Evolutionary conservation across 1,140 invertebrate genomes (phyloP), one percentile per base, ranked within the genome.

Genomic region (Zelostemma sp.): DNA sequence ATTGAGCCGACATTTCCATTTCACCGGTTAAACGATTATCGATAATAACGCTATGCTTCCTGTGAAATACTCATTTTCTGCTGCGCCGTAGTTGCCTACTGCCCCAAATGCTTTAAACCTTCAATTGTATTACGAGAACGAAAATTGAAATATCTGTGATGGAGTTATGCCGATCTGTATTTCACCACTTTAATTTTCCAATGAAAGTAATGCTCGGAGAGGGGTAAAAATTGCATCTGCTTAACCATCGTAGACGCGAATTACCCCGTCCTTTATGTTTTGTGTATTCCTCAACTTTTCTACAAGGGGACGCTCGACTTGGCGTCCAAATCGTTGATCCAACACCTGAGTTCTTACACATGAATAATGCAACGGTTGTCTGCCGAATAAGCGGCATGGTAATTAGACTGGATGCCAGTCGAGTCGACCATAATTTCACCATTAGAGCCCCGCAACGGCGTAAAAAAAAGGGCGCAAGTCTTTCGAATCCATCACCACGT

Each of bases 401-500:
- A 78, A 78, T 78, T 78, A 78, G 51, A 66, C 51, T 74, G 64
- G 76, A 73, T 71, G 69, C 55, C 68, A 74, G 62, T 70, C 51
- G 68, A 73, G 66, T 76, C 73, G 66, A 77, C 75, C 74, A 77
- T 79, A 79, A 79, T 79, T 79, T 73, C 60, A 70, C 72, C 74
- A 77, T 77, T 77, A 79, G 68, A 54, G 49, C 56, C 11, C n/a
- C n/a, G n/a, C n/a, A n/a, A 31, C n/a, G 14, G 8, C 6, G 9
- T 21, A 28, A 55, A 62, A 50, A 41, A 59, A 59, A 59, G 31
- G 46, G 45, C 35, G 35, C 53, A 49, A 19, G 50, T 68, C 57
- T 61, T 61, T 57, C 51, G 48, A 62, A 62, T 62, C 50, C 19
- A 62, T 62, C 59, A 43, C 35, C 12, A 38, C 12, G 2, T 11